Conservation (phyloP, 2,888 invertebrate species). For the Erpobdella octoculata region DNA sequence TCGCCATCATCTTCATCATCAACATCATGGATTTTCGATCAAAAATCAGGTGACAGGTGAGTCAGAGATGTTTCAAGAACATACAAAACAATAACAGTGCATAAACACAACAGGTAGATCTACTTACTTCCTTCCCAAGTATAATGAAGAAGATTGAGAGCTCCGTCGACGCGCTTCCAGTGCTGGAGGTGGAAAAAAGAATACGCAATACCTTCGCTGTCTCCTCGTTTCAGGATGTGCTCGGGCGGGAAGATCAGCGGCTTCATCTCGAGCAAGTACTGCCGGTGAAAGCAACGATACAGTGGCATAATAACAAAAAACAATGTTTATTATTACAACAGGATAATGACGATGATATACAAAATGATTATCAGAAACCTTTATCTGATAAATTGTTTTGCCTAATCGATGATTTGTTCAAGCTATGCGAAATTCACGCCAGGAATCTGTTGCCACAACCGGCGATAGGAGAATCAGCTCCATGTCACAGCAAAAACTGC, state of each 20-base stretch:
- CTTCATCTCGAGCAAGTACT: slow-evolving; percentile 86
- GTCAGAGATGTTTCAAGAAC: background rate
- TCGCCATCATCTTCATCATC: background rate
- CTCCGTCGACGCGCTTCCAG: slow-evolving; percentile 94
- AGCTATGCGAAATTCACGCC: too few species aligned
- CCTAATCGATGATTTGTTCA: too few species aligned
- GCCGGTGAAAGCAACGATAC: slow-evolving; percentile 37
- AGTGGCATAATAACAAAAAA: background rate
- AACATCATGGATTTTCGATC: background rate
- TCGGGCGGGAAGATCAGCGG: slow-evolving; percentile 89
- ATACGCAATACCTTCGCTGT: slow-evolving; percentile 92
- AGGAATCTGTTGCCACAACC: too few species aligned
- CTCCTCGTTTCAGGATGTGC: slow-evolving; percentile 88
- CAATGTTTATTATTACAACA: background rate
- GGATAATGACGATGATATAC: background rate
- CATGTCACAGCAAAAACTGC: too few species aligned
- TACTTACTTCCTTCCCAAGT: slow-evolving; percentile 77
- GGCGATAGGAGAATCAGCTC: too few species aligned
- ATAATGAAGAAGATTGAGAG: slow-evolving; percentile 77
- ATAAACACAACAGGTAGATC: background rate
- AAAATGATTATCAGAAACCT: too few species aligned
- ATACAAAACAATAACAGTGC: background rate
- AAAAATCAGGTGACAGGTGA: background rate
- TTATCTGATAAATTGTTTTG: too few species aligned
- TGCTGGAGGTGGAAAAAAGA: slow-evolving; percentile 89